Evolutionary conservation across 2,888 invertebrate genomes (phyloP), one percentile per base, ranked within the genome.

Genomic region (Nephrotoma guestfalica): DNA sequence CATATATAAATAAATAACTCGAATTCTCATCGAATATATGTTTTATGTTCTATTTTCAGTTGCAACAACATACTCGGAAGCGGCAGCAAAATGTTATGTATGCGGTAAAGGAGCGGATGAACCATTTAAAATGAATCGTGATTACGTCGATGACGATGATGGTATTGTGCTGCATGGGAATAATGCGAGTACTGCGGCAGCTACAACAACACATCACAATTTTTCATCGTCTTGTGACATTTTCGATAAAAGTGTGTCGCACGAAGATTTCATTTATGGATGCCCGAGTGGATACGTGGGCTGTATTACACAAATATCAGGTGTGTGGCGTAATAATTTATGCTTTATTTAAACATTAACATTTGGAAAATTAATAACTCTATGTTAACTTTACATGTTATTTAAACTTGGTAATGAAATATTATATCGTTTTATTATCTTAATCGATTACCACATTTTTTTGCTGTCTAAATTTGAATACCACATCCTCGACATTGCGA

Each of bases 301-400:
- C 51, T 88, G 88, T 86, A 87, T 88, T 47, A 87, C 87, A 43
- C 87, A 88, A 87, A 87, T 87, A 57, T 87, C 87, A 87, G 87
- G 88, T 88, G 88, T 86, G 84, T 30, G 30, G 30, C 3, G 18
- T 71, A 71, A 71, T 71, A 18, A 30, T 71, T 71, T 71, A 71
- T 30, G 30, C n/a, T 30, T 30, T 71, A 15, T 51, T 15, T 6
- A 15, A 30, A 15, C 13, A 51, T 15, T 51, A 51, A 51, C n/a
- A 51, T 15, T 15, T 11, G 0, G 30, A 15, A 51, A 51, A 6
- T 30, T 71, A 9, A 71, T 71, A 18, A 71, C 0, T 15, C 3
- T 30, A 30, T 51, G 51, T 51, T n/a, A 51, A 57, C 6, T 30
- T 71, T 71, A 71, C 7, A 71, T 30, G 4, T 30, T 9, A 30